Base-by-base conservation (phyloP, 2,113 vertebrate species). In the Verasper variegatus region DNA sequence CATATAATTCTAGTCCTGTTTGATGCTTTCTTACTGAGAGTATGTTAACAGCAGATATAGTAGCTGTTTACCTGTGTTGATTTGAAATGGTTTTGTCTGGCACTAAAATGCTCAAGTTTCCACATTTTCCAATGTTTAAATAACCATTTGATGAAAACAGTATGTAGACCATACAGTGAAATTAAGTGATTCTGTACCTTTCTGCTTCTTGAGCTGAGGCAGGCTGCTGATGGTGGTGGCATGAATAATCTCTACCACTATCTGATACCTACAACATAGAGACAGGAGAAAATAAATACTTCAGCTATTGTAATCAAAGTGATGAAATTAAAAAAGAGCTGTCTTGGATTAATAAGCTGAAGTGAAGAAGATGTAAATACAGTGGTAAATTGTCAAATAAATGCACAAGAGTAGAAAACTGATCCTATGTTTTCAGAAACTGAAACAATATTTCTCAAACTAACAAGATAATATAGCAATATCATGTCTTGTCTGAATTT, bases 191-290 rank as follows among this genome's bases (percentile, higher is more conserved):
- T 55, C 76, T 66, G 54, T 96, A 99, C 98, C 98, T 95, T 98
- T 99, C 91, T 98, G 96, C 64, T 96, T 97, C 93, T 99, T 99
- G 89, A 98, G 91, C 81, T 99, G 97, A 67, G 98, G 98, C 86
- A 99, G 94, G 90, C 94, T 98, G 95, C 97, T 98, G 93, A 99
- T 97, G 74, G 97, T 98, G 40, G 98, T 99, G 78, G 97, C 97
- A 74, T 99, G 97, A 91, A 99, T 96, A 83, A 99, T 98, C 94
- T 99, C 98, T 82, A 99, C 96, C 87, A 99, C 96, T 88, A 99
- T 99, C 86, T 99, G 98, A 95, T 99, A 99, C 95, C 98, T 99
- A 73, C 66, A 92, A 61, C 24, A 49, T 3, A 57, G n/a, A 61
- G 40, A 78, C 14, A 80, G 20, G 21, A 0, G 6, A 20, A 15